Evolutionary conservation across 2,113 vertebrate species (phyloP), one percentile per base, ranked within the genome.

Genomic region (Columbina picui): DNA sequence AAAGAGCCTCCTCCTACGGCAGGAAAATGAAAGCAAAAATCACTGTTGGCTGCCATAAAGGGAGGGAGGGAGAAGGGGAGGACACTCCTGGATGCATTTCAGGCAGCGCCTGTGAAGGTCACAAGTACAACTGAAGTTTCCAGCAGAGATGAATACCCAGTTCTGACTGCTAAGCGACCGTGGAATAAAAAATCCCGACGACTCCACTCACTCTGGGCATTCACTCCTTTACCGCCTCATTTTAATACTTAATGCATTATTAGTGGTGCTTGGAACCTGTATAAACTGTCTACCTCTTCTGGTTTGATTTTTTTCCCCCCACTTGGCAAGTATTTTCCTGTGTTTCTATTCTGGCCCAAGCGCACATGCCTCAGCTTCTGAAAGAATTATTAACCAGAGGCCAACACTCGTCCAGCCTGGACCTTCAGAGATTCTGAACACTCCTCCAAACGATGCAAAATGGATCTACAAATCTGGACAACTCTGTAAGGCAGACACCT

Each of bases 61-160:
- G 45, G 14, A 79, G 55, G 41, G 27, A 52, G 27, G 39, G 15
- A n/a, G 49, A 43, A 79, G 65, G 63, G 3, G 38, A 22, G n/a
- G 32, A 47, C 1, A 0, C 19, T 41, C 49, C 21, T 7, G 55
- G 79, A 21, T 25, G 84, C 6, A 61, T 81, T 59, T 77, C 79
- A 74, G 89, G 87, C 90, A 90, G 94, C 0, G 78, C 78, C 80
- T 25, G 38, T 84, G 91, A 94, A 96, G 95, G 95, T 90, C 95
- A 96, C 84, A 52, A 89, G 49, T 9, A 91, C 74, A 89, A 39
- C 71, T 82, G 67, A 32, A 59, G 79, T 49, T 56, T 85, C 88
- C 94, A 96, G 78, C 90, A 57, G 86, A 63, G 79, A 88, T 29
- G 77, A 93, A 89, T 25, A n/a, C 56, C 47, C 20, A 77, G 45